Percentiles rank a stretch among this genome's conserved stretches.
Evolutionary conservation across 2,797 vertebrate genomes (phyloP).

Genomic region (Harpagifer antarcticus): DNA sequence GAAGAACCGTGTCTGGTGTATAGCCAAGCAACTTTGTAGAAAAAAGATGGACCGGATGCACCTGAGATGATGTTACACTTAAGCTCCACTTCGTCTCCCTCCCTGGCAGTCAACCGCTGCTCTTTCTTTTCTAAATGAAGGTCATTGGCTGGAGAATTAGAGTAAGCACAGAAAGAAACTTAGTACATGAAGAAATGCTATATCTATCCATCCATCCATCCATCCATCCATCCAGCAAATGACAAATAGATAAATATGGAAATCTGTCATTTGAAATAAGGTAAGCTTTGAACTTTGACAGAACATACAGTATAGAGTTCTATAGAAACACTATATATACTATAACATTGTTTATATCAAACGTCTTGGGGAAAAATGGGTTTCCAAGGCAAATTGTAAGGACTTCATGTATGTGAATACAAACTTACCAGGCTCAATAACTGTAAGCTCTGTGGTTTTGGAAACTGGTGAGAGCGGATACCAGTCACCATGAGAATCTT

Average conservation of each 20-base stretch:
- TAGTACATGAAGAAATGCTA: neutral
- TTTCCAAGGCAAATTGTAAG: neutral
- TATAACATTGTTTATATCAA: neutral
- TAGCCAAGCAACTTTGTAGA: slow-evolving; percentile 67
- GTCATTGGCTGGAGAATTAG: slow-evolving; percentile 44
- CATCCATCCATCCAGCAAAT: too few species aligned
- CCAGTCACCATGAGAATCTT: slow-evolving; percentile 77
- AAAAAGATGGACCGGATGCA: slow-evolving; percentile 24
- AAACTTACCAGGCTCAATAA: slow-evolving; percentile 74
- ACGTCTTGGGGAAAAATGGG: neutral
- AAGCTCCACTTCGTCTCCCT: slow-evolving; percentile 53
- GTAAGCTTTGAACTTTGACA: neutral
- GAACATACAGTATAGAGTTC: neutral
- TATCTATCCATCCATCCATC: too few species aligned
- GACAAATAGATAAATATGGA: neutral
- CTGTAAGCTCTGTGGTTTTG: slow-evolving; percentile 35
- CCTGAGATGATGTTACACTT: slow-evolving; percentile 57
- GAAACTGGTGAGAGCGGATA: slow-evolving; percentile 56
- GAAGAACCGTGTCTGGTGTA: slow-evolving; percentile 5
- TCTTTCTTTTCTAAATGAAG: slow-evolving; percentile 35
- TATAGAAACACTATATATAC: too few species aligned
- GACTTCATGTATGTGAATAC: neutral
- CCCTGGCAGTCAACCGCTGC: neutral
- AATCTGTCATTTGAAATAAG: neutral
- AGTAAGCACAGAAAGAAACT: neutral